Evolutionary conservation across 64 coral and sea anemone genomes (phyloP).

Genomic region (Astreopora myriophthalma): DNA sequence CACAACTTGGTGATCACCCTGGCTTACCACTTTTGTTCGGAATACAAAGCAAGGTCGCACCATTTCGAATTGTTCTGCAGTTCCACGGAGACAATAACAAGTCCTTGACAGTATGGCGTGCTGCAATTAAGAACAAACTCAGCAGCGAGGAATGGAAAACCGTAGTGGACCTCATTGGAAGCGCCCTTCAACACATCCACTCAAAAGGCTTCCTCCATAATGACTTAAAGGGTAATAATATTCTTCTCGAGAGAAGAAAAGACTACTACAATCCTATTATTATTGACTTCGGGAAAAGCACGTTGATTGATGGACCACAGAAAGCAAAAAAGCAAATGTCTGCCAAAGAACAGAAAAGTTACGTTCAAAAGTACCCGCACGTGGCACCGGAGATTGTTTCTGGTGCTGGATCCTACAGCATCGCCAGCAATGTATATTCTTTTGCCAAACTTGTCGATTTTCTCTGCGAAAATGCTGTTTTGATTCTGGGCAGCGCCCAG

Average conservation of each 20-base stretch:
- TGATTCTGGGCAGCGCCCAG: background rate
- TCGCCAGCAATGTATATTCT: slow-evolving; percentile 28
- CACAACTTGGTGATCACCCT: slow-evolving; percentile 16
- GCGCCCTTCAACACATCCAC: slow-evolving; percentile 11
- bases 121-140: background rate
- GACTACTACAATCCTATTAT: background rate
- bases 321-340: background rate
- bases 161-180: background rate
- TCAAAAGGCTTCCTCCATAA: slow-evolving; percentile 12
- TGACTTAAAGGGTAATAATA: slow-evolving; percentile 33
- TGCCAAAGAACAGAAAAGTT: background rate
- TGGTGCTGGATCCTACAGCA: background rate
- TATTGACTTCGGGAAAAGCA: slow-evolving; percentile 31
- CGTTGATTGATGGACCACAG: background rate
- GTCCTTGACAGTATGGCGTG: background rate
- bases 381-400: slow-evolving; percentile 22
- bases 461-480: background rate
- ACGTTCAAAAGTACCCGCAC: slow-evolving; percentile 23
- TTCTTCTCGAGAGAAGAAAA: background rate
- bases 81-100: background rate
- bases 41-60: background rate
- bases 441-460: slow-evolving; percentile 32
- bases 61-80: slow-evolving; percentile 6
- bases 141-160: background rate
- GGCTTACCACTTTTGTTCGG: slow-evolving; percentile 39